Percentiles rank a stretch among this genome's conserved stretches.
Conservation (phyloP, 2,113 vertebrate genomes). For the Eleginops maclovinus region DNA sequence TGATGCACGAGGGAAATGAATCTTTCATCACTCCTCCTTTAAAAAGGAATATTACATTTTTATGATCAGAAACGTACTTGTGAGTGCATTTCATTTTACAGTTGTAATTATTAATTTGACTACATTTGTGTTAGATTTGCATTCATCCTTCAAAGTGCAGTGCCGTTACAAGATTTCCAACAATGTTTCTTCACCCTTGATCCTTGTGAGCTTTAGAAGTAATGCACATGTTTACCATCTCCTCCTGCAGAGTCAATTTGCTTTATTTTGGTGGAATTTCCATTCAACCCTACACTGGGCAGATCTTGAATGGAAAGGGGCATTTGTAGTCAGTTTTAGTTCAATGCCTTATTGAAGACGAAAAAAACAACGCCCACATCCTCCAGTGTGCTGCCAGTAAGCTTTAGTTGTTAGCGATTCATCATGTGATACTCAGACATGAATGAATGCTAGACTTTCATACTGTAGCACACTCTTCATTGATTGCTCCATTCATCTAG, state of each 20-base stretch:
- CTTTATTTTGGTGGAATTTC: background rate
- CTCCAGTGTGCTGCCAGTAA: background rate
- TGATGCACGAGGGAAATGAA: conserved; percentile 24
- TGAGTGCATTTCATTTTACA: background rate
- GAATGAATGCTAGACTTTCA: conserved; percentile 2
- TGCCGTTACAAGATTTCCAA: background rate
- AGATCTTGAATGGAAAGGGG: background rate
- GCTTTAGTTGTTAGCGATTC: background rate
- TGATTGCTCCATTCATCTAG: background rate
- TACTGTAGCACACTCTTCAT: background rate
- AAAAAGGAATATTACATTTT: no score
- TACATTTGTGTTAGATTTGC: background rate
- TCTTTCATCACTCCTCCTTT: background rate
- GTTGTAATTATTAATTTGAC: background rate
- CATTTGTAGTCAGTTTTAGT: background rate
- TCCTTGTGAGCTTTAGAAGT: background rate
- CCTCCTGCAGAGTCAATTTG: background rate
- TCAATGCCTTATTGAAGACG: background rate
- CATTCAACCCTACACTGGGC: background rate
- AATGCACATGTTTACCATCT: background rate
- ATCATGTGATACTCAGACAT: background rate
- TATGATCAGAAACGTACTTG: background rate
- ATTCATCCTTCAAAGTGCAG: background rate
- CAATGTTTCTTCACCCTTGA: background rate
- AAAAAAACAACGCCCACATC: background rate